A percentile compares a stretch with the other conserved stretches of the same genome.
Evolutionary conservation across 2,797 vertebrate genomes (phyloP).

Genomic region (Sibirionetta formosa): DNA sequence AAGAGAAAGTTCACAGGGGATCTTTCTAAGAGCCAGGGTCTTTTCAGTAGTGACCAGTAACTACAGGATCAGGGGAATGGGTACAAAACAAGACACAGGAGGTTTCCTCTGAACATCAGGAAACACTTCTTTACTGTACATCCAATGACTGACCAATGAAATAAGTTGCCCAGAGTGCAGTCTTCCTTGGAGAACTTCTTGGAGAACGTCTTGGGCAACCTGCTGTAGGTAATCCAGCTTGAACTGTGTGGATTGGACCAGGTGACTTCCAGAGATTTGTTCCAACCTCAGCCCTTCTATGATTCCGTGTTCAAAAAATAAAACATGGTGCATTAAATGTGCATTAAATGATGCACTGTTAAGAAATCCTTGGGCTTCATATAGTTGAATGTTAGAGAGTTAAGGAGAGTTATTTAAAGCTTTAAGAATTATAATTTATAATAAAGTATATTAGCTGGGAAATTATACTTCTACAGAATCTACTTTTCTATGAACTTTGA

Average conservation of each 20-base stretch:
- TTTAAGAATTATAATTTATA: not conserved
- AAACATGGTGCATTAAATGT: not conserved
- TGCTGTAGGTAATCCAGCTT: not conserved
- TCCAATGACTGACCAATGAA: not conserved
- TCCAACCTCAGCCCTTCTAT: not conserved
- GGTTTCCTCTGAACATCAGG: not conserved
- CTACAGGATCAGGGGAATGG: rapidly evolving
- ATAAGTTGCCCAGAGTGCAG: not conserved
- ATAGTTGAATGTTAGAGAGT: not conserved
- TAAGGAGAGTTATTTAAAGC: not conserved
- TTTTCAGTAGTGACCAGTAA: not conserved
- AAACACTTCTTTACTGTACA: not conserved
- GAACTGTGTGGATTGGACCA: rapidly evolving
- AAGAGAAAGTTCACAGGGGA: too few relatives aligned
- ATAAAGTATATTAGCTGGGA: not conserved
- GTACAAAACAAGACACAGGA: not conserved
- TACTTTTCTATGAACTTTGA: not conserved
- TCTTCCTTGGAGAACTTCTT: not conserved
- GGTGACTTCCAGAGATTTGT: not conserved
- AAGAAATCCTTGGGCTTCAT: not conserved
- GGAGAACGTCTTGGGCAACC: not conserved
- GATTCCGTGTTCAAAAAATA: not conserved
- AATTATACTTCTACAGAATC: not conserved
- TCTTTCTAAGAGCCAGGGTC: not conserved
- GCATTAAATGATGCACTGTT: not conserved